A percentile compares a stretch with the other conserved stretches of the same genome.
These are phyloP conservation scores for Sinocyclocheilus rhinocerous DNA, from an alignment of 2,113 vertebrate species.

Conservation along the genomic window DNA sequence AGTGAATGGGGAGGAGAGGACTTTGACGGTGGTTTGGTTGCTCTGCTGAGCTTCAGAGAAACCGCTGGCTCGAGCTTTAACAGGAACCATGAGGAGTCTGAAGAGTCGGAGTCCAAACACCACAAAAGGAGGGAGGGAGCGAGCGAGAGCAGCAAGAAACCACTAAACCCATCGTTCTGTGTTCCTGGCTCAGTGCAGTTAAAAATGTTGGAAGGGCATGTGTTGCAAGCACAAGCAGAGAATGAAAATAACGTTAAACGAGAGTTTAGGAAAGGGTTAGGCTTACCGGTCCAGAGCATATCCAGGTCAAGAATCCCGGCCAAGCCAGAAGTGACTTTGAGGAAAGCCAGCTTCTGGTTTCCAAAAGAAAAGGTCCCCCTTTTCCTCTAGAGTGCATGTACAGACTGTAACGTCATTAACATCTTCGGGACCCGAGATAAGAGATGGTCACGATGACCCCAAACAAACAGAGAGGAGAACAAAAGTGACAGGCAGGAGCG, in stretches of 20 bases:
- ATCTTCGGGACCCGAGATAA: slow-evolving; percentile 6
- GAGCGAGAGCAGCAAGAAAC: slow-evolving; percentile 40
- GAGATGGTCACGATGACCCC: slow-evolving; percentile 33
- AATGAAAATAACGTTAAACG: not conserved
- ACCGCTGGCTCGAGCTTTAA: slow-evolving; percentile 62
- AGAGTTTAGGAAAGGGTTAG: slow-evolving; percentile 22
- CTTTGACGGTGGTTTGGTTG: slow-evolving; percentile 45
- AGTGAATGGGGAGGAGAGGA: slow-evolving; percentile 47
- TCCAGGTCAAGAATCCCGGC: slow-evolving; percentile 48
- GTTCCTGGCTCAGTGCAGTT: slow-evolving; percentile 9
- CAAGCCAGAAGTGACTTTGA: slow-evolving; percentile 18
- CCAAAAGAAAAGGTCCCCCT: slow-evolving; percentile 10
- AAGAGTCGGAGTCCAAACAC: slow-evolving; percentile 55
- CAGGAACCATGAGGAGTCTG: slow-evolving; percentile 55
- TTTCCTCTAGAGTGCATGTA: slow-evolving; percentile 13
- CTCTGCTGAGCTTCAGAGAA: slow-evolving; percentile 55
- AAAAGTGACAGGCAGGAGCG: slow-evolving; percentile 6
- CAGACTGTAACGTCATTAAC: slow-evolving; percentile 27
- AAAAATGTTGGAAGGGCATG: slow-evolving; percentile 35
- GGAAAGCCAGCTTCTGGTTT: slow-evolving; percentile 35
- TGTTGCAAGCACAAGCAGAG: not conserved
- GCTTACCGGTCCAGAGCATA: slow-evolving; percentile 49
- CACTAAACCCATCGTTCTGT: slow-evolving; percentile 34
- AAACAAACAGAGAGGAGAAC: slow-evolving; percentile 25
- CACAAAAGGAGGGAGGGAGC: slow-evolving; percentile 48